phyloP scores from a whole-genome alignment of 2,888 invertebrate species.

The Tiliacea citrago region DNA sequence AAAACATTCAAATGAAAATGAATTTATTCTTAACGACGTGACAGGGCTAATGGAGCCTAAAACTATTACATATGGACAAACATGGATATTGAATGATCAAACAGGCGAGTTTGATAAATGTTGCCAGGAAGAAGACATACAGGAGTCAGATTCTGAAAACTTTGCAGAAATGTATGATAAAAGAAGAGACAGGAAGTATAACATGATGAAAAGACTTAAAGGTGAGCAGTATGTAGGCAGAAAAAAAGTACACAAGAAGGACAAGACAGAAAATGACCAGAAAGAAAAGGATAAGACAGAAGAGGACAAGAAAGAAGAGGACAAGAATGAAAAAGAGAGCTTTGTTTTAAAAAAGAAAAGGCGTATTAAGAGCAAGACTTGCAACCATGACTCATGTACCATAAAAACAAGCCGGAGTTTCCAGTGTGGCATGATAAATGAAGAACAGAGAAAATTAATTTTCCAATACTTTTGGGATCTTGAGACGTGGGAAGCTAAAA shows the following conservation, averaged over 20 bases:
- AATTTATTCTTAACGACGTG: background rate
- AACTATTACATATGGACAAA: slow-evolving; percentile 1
- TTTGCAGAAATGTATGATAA: slow-evolving; percentile 6
- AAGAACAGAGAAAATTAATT: slow-evolving; percentile 5
- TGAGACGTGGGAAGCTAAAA: slow-evolving; percentile 14
- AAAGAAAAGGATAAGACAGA: slow-evolving; percentile 3
- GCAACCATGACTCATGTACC: background rate
- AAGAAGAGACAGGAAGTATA: slow-evolving; percentile 5
- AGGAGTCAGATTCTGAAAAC: background rate
- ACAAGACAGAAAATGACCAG: slow-evolving; percentile 3
- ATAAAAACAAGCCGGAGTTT: slow-evolving; percentile 4
- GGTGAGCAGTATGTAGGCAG: slow-evolving; percentile 1
- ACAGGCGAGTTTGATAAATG: background rate
- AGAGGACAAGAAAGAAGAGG: slow-evolving; percentile 1
- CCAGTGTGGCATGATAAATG: slow-evolving; percentile 5
- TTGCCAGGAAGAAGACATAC: slow-evolving; percentile 2
- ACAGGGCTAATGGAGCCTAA: slow-evolving; percentile 1
- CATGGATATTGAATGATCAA: slow-evolving; percentile 4
- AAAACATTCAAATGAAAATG: slow-evolving; percentile 3
- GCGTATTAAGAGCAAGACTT: slow-evolving; percentile 2
- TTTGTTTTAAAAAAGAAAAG: slow-evolving; percentile 5
- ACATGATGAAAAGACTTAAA: slow-evolving; percentile 5
- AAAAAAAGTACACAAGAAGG: slow-evolving; percentile 5
- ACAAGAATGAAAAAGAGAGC: slow-evolving; percentile 2
- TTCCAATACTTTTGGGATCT: slow-evolving; percentile 11